A percentile compares a stretch with the other conserved stretches of the same genome.
Conservation (phyloP, 2,888 invertebrate species). For the Nudaria mundana region DNA sequence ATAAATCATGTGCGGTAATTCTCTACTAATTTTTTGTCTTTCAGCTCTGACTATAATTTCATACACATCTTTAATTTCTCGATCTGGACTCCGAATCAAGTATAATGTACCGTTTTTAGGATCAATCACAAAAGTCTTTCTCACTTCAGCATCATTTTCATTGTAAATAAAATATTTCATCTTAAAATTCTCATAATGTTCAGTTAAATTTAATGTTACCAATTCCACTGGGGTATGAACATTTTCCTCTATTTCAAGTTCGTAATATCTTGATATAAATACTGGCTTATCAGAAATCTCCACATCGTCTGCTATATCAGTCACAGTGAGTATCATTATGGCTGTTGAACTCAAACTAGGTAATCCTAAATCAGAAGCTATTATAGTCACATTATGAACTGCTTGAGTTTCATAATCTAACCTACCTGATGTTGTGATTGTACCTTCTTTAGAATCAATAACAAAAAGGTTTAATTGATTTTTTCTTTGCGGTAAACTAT, state of each 20-base stretch:
- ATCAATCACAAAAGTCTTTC: conserved; percentile 87
- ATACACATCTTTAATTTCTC: conserved; percentile 86
- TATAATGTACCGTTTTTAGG: conserved; percentile 88
- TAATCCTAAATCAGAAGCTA: conserved; percentile 92
- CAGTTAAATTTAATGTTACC: conserved; percentile 88
- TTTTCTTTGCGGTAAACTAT: conserved; percentile 85
- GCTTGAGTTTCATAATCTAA: conserved; percentile 86
- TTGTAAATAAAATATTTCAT: conserved; percentile 84
- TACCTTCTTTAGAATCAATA: conserved; percentile 92
- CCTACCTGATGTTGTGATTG: conserved; percentile 87
- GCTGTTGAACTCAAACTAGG: conserved; percentile 91
- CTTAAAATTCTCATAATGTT: conserved; percentile 83
- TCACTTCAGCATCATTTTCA: conserved; percentile 81
- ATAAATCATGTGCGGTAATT: conserved; percentile 88
- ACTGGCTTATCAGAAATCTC: conserved; percentile 72
- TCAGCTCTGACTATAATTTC: conserved; percentile 78
- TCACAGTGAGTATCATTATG: conserved; percentile 84
- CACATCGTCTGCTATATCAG: conserved; percentile 83
- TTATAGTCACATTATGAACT: conserved; percentile 87
- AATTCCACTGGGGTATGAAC: conserved; percentile 87
- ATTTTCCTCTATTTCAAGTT: conserved; percentile 91
- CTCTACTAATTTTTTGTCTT: conserved; percentile 82
- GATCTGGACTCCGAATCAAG: conserved; percentile 87
- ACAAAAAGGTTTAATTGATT: conserved; percentile 85
- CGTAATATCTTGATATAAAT: conserved; percentile 87